phyloP scores from a whole-genome alignment of 2,888 invertebrate species.

The Cordilura impudica region DNA sequence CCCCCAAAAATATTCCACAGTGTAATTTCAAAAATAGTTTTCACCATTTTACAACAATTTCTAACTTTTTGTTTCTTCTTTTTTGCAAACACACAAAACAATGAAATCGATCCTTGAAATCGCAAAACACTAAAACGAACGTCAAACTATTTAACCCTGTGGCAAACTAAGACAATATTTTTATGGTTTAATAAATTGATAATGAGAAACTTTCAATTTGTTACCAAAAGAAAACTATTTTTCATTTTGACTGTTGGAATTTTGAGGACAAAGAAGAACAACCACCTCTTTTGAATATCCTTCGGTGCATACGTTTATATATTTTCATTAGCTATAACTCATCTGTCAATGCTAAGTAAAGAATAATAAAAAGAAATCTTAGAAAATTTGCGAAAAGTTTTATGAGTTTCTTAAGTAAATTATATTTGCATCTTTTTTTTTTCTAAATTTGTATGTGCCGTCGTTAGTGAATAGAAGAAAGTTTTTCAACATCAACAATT shows the following conservation, averaged over 20 bases:
- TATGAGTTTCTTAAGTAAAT: conserved; percentile 43
- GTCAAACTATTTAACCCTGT: conserved; percentile 19
- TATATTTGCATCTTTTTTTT: conserved; percentile 16
- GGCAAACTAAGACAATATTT: conserved; percentile 7
- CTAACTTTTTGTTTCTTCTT: too few species aligned
- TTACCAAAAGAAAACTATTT: conserved; percentile 11
- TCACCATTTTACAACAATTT: too few species aligned
- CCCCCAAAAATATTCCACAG: too few species aligned
- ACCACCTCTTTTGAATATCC: neutral
- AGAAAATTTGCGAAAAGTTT: conserved; percentile 30
- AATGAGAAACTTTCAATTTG: conserved; percentile 22
- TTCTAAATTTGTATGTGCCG: neutral
- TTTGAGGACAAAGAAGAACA: neutral
- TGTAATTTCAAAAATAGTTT: too few species aligned
- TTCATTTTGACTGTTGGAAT: conserved; percentile 1
- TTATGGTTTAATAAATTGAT: conserved; percentile 24
- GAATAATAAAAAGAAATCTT: neutral
- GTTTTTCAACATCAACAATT: neutral
- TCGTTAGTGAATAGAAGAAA: neutral
- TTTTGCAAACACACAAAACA: too few species aligned
- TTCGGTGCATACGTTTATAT: too few species aligned
- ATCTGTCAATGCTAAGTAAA: conserved; percentile 16
- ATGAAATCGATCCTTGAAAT: too few species aligned
- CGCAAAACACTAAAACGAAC: neutral
- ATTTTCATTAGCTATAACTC: neutral